Evolutionary conservation across 2,113 vertebrate genomes (phyloP).

Genomic region (Macquaria australasica): DNA sequence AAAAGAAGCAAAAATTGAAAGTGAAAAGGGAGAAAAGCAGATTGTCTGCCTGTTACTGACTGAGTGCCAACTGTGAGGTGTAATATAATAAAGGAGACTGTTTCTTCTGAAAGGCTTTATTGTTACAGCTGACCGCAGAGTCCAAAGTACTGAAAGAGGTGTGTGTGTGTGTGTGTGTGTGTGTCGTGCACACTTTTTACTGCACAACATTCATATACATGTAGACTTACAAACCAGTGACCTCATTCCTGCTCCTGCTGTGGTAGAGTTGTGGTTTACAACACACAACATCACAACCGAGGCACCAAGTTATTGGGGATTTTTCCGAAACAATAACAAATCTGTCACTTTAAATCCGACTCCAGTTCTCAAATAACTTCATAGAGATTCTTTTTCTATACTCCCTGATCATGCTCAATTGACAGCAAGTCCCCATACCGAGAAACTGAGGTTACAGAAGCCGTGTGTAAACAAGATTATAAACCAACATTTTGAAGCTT

Average conservation of each 20-base stretch:
- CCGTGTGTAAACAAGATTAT: not conserved
- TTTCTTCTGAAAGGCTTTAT: constrained; percentile 73
- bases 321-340: constrained; percentile 51
- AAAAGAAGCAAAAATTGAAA: constrained; percentile 24
- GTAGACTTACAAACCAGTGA: constrained; percentile 44
- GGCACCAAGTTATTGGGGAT: constrained; percentile 26
- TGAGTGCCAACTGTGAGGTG: constrained; percentile 62
- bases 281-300: constrained; percentile 5
- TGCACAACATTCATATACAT: constrained; percentile 41
- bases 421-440: not conserved
- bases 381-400: not conserved
- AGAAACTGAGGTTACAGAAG: constrained; percentile 1
- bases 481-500: not conserved
- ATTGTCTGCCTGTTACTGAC: constrained; percentile 43
- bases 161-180: constrained; percentile 42
- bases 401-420: not conserved
- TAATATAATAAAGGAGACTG: constrained; percentile 66
- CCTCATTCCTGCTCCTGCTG: constrained; percentile 42
- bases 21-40: constrained; percentile 37
- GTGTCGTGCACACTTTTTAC: constrained; percentile 25
- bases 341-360: constrained; percentile 31
- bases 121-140: constrained; percentile 59
- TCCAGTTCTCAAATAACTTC: constrained; percentile 21
- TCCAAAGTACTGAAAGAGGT: constrained; percentile 66
- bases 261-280: constrained; percentile 28